Evolutionary conservation across 2,797 vertebrate genomes (phyloP), one percentile per base, ranked within the genome.

Genomic region (Botia almorhae): DNA sequence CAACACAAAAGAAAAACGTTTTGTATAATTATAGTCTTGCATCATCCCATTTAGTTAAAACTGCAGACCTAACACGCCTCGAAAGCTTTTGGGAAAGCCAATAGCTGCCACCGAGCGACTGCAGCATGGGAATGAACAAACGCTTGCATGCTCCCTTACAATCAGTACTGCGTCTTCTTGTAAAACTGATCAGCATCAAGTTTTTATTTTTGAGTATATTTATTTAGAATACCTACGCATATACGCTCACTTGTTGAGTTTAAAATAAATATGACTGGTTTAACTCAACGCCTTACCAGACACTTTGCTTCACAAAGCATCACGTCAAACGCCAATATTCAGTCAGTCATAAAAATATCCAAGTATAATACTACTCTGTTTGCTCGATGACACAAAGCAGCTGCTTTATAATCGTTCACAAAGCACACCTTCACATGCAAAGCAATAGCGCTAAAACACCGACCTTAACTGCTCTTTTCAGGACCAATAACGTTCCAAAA

Each of bases 391-490:
- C 23, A 21, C 3, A n/a, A 17, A 10, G 12, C n/a, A 50, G 19
- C 7, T 46, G 11, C 39, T 7, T 58, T 33, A 3, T 46, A 46
- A 46, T 46, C 7, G 33, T 16, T 17, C 6, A 19, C 2, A 50
- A 69, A 36, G 8, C 14, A n/a, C 12, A n/a, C 17, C 2, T 19
- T n/a, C 46, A 65, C 50, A 72, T 14, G 16, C 56, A 55, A 71
- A 19, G 36, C 55, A 69, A 60, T 12, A 46, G 23, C 46, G 10
- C 6, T 11, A 17, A 12, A 29, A 73, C 50, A 65, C 77, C 16
- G 72, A 72, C 69, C 69, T 80, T 70, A 71, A 61, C 68, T n/a
- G 68, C 16, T 63, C 55, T 78, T 43, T 63, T 64, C 48, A 56
- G 48, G 48, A 65, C 77, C 48, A 71, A 55, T 79, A 60, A 72